Evolutionary conservation across 2,888 invertebrate species (phyloP).

Genomic region (Caenorhabditis sp.): DNA sequence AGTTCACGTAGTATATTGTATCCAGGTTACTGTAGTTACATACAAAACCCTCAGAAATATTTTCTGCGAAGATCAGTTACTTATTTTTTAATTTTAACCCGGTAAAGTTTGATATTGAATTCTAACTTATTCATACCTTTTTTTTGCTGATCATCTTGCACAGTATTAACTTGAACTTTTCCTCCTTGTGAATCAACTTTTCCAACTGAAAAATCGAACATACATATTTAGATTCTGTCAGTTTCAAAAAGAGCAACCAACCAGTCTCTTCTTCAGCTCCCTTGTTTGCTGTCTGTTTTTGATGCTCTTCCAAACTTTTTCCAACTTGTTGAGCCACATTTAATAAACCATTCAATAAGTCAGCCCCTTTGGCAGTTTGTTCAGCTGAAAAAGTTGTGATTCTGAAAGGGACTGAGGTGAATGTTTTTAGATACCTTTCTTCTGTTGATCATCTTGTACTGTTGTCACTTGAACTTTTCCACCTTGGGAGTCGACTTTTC

Average conservation of each 20-base stretch:
- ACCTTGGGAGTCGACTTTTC: not conserved
- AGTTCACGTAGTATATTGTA: too few species aligned
- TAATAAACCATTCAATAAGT: not conserved
- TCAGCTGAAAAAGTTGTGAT: not conserved
- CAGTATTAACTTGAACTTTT: not conserved
- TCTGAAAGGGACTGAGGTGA: not conserved
- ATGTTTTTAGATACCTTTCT: not conserved
- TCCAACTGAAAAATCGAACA: not conserved
- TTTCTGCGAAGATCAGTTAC: too few species aligned
- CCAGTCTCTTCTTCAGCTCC: not conserved
- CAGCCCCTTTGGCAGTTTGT: not conserved
- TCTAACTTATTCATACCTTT: too few species aligned
- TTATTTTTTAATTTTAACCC: too few species aligned
- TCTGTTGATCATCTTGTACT: not conserved
- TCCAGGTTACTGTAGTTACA: too few species aligned
- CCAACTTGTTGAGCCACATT: not conserved
- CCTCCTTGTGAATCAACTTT: not conserved
- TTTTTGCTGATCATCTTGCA: not conserved
- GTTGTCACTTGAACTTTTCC: constrained; percentile 3
- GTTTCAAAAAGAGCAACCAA: too few species aligned
- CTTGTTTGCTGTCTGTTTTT: not conserved
- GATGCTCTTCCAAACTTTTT: constrained; percentile 1
- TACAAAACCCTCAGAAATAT: too few species aligned
- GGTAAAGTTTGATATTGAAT: too few species aligned
- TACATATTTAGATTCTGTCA: too few species aligned